phyloP scores from a whole-genome alignment of 92 coral and sea anemone genomes.

The Heliopora coerulea region DNA sequence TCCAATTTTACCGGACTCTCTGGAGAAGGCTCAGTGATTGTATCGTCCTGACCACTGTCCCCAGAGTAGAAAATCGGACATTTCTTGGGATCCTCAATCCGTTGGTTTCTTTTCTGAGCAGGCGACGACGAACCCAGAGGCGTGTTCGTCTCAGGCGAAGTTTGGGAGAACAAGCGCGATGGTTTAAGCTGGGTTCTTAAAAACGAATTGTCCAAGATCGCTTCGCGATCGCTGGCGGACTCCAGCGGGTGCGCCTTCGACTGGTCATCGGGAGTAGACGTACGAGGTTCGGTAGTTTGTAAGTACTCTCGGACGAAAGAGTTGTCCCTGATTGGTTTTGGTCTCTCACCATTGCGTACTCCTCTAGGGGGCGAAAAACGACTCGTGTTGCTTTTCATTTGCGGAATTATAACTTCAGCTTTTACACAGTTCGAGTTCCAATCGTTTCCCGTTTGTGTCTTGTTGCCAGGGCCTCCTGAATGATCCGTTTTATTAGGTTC shows the following conservation, averaged over 20 bases:
- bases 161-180: slow-evolving; percentile 23
- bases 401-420: slow-evolving; percentile 29
- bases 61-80: slow-evolving; percentile 19
- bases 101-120: neutral
- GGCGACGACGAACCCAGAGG: slow-evolving; percentile 11
- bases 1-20: too few relatives aligned
- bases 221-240: slow-evolving; percentile 30
- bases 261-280: slow-evolving; percentile 26
- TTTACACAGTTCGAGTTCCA: neutral
- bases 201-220: slow-evolving; percentile 29
- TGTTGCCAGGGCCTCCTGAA: slow-evolving; percentile 3
- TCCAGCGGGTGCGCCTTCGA: slow-evolving; percentile 3
- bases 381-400: neutral
- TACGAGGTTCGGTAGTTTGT: neutral
- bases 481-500: neutral
- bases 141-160: neutral
- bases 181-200: slow-evolving; percentile 25
- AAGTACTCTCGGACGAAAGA: slow-evolving; percentile 10
- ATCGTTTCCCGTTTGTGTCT: slow-evolving; percentile 10
- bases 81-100: neutral
- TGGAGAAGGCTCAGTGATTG: too few relatives aligned
- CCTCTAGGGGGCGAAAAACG: slow-evolving; percentile 3
- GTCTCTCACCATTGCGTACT: slow-evolving; percentile 3
- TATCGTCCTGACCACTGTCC: too few relatives aligned
- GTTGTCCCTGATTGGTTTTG: slow-evolving; percentile 9